phyloP scores from a whole-genome alignment of 1,140 invertebrate species.

The Drosophila bocki region DNA sequence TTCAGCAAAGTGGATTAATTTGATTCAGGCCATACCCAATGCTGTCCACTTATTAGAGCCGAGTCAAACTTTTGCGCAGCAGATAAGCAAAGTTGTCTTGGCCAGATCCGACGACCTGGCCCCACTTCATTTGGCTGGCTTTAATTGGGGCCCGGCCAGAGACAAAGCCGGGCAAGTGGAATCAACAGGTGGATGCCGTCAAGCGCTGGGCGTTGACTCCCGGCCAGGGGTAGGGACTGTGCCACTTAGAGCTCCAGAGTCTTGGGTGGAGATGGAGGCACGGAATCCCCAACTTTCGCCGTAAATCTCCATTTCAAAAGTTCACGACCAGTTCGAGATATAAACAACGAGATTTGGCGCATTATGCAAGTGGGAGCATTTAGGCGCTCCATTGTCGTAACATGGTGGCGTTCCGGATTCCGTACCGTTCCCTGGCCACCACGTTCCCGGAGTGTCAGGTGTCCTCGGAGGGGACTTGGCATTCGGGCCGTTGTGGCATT shows the following conservation, averaged over 20 bases:
- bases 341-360: constrained; percentile 44
- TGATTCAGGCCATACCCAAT: constrained; percentile 53
- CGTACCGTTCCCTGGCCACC: constrained; percentile 50
- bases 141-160: constrained; percentile 52
- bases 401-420: constrained; percentile 40
- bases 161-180: constrained; percentile 7
- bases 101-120: constrained; percentile 15
- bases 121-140: constrained; percentile 25
- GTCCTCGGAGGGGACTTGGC: constrained; percentile 19
- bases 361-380: constrained; percentile 72
- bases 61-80: constrained; percentile 50
- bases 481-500: constrained; percentile 7
- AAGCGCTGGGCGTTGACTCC: constrained; percentile 6
- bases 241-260: constrained; percentile 4
- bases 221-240: constrained; percentile 1
- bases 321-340: constrained; percentile 41
- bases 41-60: constrained; percentile 27
- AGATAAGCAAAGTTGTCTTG: constrained; percentile 55
- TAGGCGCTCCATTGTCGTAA: constrained; percentile 18
- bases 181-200: constrained; percentile 69
- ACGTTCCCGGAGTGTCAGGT: constrained; percentile 37
- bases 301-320: constrained; percentile 54
- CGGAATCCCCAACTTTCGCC: constrained; percentile 12
- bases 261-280: no score
- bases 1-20: constrained; percentile 75